Conservation (phyloP, 2,113 vertebrate species). For the Aptenodytes patagonicus region DNA sequence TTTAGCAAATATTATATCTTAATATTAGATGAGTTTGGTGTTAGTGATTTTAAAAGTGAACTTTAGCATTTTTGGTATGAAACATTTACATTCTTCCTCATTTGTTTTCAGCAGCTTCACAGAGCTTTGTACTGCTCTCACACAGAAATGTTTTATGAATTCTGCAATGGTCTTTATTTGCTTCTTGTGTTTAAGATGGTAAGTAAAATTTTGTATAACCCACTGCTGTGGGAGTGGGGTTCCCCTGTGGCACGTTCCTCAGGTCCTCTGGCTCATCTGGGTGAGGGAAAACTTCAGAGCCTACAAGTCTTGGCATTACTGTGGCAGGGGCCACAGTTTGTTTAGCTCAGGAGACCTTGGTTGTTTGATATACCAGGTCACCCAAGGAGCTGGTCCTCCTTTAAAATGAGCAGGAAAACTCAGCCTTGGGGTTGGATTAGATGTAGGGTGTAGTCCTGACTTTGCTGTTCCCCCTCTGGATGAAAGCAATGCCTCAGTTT, state of each 20-base stretch:
- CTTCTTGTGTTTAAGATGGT: not conserved
- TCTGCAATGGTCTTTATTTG: not conserved
- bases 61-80: not conserved
- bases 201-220: not conserved
- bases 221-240: not conserved
- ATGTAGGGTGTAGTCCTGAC: not conserved
- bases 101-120: not conserved
- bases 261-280: not conserved
- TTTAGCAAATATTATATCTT: not conserved
- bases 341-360: not conserved
- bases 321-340: not conserved
- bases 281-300: not conserved
- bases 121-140: not conserved
- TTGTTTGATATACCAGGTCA: not conserved
- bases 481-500: not conserved
- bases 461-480: not conserved
- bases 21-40: not conserved
- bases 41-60: not conserved
- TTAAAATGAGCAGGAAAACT: not conserved
- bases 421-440: not conserved
- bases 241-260: accelerated
- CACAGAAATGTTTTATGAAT: not conserved
- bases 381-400: not conserved
- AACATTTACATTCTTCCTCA: not conserved
- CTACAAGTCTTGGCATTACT: accelerated